Evolutionary conservation across 2,797 vertebrate species (phyloP), one percentile per base, ranked within the genome.

Genomic region (Sebastes baramenuke): DNA sequence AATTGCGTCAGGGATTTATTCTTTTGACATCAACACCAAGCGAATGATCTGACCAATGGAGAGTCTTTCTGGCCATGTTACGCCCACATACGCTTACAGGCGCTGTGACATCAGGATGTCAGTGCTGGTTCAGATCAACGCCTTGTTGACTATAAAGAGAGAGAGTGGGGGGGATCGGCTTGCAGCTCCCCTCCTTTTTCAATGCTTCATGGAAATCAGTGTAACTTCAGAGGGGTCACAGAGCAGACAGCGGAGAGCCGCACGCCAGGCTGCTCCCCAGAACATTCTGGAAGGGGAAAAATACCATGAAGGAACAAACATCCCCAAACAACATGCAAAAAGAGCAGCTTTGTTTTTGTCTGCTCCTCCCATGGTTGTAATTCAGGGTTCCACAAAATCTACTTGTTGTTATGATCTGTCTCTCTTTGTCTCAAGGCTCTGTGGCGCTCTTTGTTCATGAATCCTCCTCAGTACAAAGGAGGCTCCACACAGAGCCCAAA

Each of bases 131-230:
- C 77, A 68, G 54, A 81, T 85, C 80, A 71, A 42, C 14, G 46
- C 13, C 79, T 77, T 82, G 84, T 81, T 89, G 82, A 88, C 75
- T 72, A 60, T 56, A 59, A 82, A 49, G 72, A 68, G 59, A 56
- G 13, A 25, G 58, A 14, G 5, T 14, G 16, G 56, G 24, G n/a
- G 14, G 29, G 80, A 82, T 92, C 77, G 7, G 66, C 73, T 93
- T 91, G 67, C 86, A 83, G 67, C 67, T 56, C 82, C 82, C 68
- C 49, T 30, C 74, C 81, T 77, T 73, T 82, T 73, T 69, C 67
- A 79, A 79, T 86, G 67, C 88, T 93, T 95, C 91, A 86, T 87
- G 87, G 92, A 95, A 94, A 90, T 79, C 81, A 75, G 69, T 82
- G 88, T 84, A 87, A 92, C 92, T 82, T 87, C 88, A 91, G 85